These are phyloP conservation scores for Philhelius pedissequus DNA, from an alignment of 2,888 invertebrate species.

Conservation along the genomic window DNA sequence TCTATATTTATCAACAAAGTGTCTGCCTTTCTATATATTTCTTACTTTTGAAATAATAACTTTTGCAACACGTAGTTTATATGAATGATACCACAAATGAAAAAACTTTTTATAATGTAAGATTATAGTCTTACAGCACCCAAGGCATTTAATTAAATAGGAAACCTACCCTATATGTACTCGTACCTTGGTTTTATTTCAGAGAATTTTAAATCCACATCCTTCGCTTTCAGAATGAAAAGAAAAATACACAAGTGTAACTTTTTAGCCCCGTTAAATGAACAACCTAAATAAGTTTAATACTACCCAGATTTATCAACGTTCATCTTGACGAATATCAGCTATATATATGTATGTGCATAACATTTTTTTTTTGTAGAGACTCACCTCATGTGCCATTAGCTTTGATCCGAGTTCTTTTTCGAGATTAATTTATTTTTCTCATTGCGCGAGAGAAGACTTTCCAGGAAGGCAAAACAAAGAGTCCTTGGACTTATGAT, in stretches of 20 bases:
- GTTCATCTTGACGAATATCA: conserved; percentile 24
- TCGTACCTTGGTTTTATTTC: background rate
- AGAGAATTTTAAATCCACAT: background rate
- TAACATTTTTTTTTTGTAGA: background rate
- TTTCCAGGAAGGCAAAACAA: background rate
- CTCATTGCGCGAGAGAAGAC: background rate
- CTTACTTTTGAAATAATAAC: background rate
- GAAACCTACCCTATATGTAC: too few relatives aligned
- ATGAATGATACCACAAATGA: conserved; percentile 4
- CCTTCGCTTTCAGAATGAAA: background rate
- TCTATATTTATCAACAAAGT: too few relatives aligned
- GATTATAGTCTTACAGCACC: background rate
- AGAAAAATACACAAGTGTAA: background rate
- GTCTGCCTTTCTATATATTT: background rate
- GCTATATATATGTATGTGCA: background rate
- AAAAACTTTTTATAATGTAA: conserved; percentile 6
- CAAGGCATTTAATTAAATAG: conserved; percentile 42
- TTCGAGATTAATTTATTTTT: background rate
- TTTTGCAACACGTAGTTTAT: background rate
- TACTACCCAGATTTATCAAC: conserved; percentile 34
- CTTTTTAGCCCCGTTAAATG: conserved; percentile 17
- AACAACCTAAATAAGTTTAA: conserved; percentile 33
- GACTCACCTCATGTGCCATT: background rate
- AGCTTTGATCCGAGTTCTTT: background rate
- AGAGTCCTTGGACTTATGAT: conserved; percentile 5